Evolutionary conservation across 2,113 vertebrate species (phyloP).

Genomic region (Pseudorhombus dupliciocellatus): DNA sequence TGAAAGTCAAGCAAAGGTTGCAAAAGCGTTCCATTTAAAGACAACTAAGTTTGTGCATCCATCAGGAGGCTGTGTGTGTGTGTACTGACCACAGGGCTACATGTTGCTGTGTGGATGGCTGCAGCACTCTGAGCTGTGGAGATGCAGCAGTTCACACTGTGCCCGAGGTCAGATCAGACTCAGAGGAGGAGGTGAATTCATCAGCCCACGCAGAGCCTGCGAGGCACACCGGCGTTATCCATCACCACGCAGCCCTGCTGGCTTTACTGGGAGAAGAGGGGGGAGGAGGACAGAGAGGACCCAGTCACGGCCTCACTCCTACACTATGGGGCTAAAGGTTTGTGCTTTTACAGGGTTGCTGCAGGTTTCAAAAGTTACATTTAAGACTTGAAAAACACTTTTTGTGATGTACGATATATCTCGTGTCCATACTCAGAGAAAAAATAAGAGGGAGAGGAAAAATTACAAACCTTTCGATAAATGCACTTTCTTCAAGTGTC

Average conservation of each 20-base stretch:
- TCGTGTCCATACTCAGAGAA: background rate
- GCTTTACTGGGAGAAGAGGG: conserved; percentile 9
- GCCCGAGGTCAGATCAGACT: conserved; percentile 53
- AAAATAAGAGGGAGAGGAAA: too few species aligned
- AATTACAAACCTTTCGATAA: too few species aligned
- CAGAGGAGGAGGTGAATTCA: conserved; percentile 62
- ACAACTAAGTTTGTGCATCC: background rate
- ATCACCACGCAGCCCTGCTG: conserved; percentile 44
- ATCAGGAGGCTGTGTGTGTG: conserved; percentile 26
- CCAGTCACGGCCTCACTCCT: conserved; percentile 5
- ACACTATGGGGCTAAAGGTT: background rate
- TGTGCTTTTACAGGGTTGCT: conserved; percentile 11
- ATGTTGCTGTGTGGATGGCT: conserved; percentile 25
- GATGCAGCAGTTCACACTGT: conserved; percentile 47
- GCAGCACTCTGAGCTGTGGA: conserved; percentile 30
- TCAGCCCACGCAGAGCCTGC: conserved; percentile 51
- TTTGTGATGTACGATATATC: background rate
- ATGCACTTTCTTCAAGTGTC: too few species aligned
- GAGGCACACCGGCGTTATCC: conserved; percentile 49
- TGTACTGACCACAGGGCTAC: conserved; percentile 28
- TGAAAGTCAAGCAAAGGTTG: conserved; percentile 34
- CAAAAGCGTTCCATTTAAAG: conserved; percentile 14
- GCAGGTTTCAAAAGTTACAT: background rate
- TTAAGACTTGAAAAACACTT: background rate
- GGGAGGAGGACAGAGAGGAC: conserved; percentile 17